Percentiles rank a stretch among this genome's conserved stretches.
Conservation (phyloP, 2,888 invertebrate genomes). For the Himalopsyche japonica region DNA sequence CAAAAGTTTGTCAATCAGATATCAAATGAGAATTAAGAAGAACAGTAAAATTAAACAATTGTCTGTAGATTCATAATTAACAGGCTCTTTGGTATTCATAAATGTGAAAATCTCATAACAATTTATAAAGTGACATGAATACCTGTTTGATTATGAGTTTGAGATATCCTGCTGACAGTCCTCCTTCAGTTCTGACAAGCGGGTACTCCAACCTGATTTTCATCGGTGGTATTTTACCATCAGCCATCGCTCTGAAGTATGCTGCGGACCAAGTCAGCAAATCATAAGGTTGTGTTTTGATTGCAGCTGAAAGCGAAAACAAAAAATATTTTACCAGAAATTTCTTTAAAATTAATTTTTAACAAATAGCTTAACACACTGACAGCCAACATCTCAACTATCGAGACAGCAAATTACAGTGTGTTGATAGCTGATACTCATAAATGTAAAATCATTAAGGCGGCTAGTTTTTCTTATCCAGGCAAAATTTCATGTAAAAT, state of each 20-base stretch:
- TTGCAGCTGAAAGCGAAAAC: slow-evolving; percentile 65
- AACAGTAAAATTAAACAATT: too few relatives aligned
- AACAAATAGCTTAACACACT: too few relatives aligned
- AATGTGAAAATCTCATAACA: neutral
- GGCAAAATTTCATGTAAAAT: too few relatives aligned
- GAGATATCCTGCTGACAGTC: slow-evolving; percentile 78
- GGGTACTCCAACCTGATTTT: slow-evolving; percentile 79
- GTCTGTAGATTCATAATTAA: too few relatives aligned
- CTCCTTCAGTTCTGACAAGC: slow-evolving; percentile 68
- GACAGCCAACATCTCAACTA: too few relatives aligned
- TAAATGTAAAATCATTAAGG: too few relatives aligned
- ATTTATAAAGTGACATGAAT: neutral
- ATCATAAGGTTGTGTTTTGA: slow-evolving; percentile 87
- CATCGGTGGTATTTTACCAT: slow-evolving; percentile 78
- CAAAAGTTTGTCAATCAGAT: too few relatives aligned
- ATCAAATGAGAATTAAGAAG: too few relatives aligned
- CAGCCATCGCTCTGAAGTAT: slow-evolving; percentile 78
- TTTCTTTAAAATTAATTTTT: too few relatives aligned
- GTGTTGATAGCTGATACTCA: too few relatives aligned
- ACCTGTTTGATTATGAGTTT: slow-evolving; percentile 79
- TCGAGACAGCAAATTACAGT: too few relatives aligned
- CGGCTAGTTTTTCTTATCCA: too few relatives aligned
- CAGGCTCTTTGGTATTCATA: neutral
- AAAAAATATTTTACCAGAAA: neutral
- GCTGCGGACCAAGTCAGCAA: slow-evolving; percentile 82